These are phyloP conservation scores for Clarias platycephalus DNA, from an alignment of 2,797 vertebrate genomes.

Conservation along the genomic window DNA sequence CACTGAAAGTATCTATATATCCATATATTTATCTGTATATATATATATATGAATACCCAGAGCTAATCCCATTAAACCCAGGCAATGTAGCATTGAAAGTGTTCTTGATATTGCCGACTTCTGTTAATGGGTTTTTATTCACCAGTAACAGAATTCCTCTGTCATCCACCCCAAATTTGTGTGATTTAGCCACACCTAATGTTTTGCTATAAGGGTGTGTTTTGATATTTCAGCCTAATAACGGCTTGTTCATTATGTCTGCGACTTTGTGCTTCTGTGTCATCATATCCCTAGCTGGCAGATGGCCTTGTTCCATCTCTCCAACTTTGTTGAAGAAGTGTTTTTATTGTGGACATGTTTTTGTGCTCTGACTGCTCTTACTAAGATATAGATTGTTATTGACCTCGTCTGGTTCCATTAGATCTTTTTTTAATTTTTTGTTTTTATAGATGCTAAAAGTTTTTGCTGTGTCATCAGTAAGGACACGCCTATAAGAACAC, in stretches of 20 bases:
- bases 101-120: constrained; percentile 42
- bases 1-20: background rate
- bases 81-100: background rate
- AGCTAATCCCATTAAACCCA: background rate
- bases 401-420: background rate
- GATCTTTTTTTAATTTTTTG: background rate
- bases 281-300: constrained; percentile 36
- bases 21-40: too few relatives aligned
- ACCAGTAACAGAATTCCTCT: background rate
- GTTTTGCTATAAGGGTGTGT: constrained; percentile 32
- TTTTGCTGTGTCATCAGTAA: constrained; percentile 28
- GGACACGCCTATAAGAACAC: constrained; percentile 13
- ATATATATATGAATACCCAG: background rate
- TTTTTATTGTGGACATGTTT: constrained; percentile 27
- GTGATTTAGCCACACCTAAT: constrained; percentile 48
- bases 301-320: constrained; percentile 34
- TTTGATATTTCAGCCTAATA: background rate
- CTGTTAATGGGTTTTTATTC: constrained; percentile 41
- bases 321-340: constrained; percentile 16
- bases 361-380: constrained; percentile 33
- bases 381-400: constrained; percentile 22
- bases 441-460: constrained; percentile 7
- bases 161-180: background rate
- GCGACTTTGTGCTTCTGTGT: background rate
- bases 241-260: background rate